Percentiles rank a stretch among this genome's conserved stretches.
These are phyloP conservation scores for Drosophila nigrodunni DNA, from an alignment of 1,140 invertebrate genomes.

Conservation along the genomic window DNA sequence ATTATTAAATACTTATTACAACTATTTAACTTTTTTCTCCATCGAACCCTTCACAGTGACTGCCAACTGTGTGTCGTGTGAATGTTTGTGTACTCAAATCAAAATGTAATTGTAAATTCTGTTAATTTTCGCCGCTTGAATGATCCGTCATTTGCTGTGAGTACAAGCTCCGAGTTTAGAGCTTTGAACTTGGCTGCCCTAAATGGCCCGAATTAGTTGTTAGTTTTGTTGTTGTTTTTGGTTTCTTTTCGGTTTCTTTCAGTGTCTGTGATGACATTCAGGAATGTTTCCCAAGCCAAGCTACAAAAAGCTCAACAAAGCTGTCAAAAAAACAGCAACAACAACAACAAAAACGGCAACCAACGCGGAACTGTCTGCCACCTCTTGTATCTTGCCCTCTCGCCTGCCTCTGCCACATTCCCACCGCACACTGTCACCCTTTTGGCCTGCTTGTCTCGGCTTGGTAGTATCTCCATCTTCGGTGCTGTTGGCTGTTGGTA, in stretches of 20 bases:
- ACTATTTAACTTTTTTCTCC: neutral
- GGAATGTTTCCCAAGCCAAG: conserved; percentile 53
- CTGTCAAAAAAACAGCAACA: conserved; percentile 53
- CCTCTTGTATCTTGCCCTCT: neutral
- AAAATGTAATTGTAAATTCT: conserved; percentile 37
- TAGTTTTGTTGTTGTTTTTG: conserved; percentile 12
- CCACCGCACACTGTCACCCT: neutral
- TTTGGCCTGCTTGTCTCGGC: conserved; percentile 38
- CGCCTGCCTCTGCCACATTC: too few species aligned
- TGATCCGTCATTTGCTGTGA: conserved; percentile 32
- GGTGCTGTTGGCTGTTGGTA: conserved; percentile 14
- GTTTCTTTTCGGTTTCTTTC: neutral
- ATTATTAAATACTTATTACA: too few species aligned
- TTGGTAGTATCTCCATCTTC: conserved; percentile 51
- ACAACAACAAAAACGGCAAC: conserved; percentile 30
- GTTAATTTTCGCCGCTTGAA: conserved; percentile 30
- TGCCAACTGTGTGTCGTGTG: conserved; percentile 14
- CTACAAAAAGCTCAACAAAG: conserved; percentile 47
- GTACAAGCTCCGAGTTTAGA: conserved; percentile 26
- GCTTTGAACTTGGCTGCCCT: conserved; percentile 53
- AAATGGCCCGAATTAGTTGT: conserved; percentile 54
- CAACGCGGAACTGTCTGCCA: conserved; percentile 41
- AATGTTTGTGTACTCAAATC: conserved; percentile 41
- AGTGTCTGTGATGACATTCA: conserved; percentile 49
- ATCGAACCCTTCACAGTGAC: neutral